Percentiles rank a stretch among this genome's conserved stretches.
These are phyloP conservation scores for Drosophila trapezifrons DNA, from an alignment of 1,140 invertebrate species.

Conservation along the genomic window DNA sequence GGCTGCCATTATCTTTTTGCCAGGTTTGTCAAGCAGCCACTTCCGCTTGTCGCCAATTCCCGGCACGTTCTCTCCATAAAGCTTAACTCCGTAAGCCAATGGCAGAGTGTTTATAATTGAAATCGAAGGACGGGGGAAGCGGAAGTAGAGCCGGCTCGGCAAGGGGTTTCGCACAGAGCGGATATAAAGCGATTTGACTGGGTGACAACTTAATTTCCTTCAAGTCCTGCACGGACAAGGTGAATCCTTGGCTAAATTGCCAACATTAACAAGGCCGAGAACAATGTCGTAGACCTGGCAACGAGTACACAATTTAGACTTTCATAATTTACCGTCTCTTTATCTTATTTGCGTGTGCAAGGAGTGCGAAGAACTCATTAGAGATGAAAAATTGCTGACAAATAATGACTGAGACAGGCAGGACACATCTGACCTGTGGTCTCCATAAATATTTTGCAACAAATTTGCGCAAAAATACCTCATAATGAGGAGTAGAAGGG, in stretches of 20 bases:
- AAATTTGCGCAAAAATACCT: conserved; percentile 5
- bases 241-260: conserved; percentile 22
- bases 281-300: conserved; percentile 12
- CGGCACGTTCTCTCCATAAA: conserved; percentile 60
- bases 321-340: conserved; percentile 13
- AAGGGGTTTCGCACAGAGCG: conserved; percentile 23
- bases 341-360: conserved; percentile 10
- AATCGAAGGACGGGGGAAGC: conserved; percentile 34
- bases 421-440: conserved; percentile 15
- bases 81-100: conserved; percentile 57
- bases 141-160: conserved; percentile 22
- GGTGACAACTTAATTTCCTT: conserved; percentile 46
- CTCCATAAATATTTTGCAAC: conserved; percentile 8
- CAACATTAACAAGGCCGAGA: conserved; percentile 22
- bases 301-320: conserved; percentile 10
- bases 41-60: conserved; percentile 52
- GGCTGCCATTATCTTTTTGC: conserved; percentile 35
- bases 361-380: conserved; percentile 13
- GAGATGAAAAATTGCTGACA: conserved; percentile 30
- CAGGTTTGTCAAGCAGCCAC: conserved; percentile 41
- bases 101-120: conserved; percentile 73
- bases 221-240: conserved; percentile 6
- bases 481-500: neutral
- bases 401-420: conserved; percentile 9
- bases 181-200: conserved; percentile 43